Percentiles rank a stretch among this genome's conserved stretches.
Evolutionary conservation across 2,797 vertebrate species (phyloP).

Genomic region (Amblyraja radiata): DNA sequence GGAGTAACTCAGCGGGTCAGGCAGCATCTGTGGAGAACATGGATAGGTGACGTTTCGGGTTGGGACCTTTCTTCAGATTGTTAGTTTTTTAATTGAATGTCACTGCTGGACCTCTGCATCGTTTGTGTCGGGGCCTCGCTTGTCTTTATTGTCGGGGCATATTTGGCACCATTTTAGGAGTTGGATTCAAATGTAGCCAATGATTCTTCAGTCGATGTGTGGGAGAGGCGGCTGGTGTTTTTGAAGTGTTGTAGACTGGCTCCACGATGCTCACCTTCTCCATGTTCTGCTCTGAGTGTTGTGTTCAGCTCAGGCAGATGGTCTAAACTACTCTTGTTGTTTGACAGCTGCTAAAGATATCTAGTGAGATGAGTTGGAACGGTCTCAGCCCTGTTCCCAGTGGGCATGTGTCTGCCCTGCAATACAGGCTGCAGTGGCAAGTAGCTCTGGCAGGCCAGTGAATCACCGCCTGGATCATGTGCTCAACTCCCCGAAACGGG

Average conservation of each 20-base stretch:
- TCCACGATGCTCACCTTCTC: background rate
- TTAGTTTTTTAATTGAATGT: too few relatives aligned
- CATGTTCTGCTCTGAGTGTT: background rate
- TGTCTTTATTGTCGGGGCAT: background rate
- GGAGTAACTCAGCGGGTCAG: too few relatives aligned
- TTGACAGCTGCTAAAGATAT: constrained; percentile 26
- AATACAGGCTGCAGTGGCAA: background rate
- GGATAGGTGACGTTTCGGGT: too few relatives aligned
- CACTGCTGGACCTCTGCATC: too few relatives aligned
- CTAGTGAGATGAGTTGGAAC: constrained; percentile 13
- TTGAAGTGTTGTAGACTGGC: background rate
- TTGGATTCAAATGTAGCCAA: too few relatives aligned
- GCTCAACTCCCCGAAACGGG: background rate
- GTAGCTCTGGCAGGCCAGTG: background rate
- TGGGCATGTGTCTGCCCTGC: background rate
- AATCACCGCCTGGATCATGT: background rate
- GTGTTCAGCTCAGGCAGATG: background rate
- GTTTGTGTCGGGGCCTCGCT: background rate
- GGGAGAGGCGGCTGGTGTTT: background rate
- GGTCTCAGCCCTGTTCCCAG: background rate
- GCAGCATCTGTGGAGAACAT: too few relatives aligned
- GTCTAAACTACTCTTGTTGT: background rate
- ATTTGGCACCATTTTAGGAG: background rate
- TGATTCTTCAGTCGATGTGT: background rate
- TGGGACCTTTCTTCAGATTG: too few relatives aligned